Base-by-base conservation (phyloP, 2,888 invertebrate species). In the Tinea trinotella region DNA sequence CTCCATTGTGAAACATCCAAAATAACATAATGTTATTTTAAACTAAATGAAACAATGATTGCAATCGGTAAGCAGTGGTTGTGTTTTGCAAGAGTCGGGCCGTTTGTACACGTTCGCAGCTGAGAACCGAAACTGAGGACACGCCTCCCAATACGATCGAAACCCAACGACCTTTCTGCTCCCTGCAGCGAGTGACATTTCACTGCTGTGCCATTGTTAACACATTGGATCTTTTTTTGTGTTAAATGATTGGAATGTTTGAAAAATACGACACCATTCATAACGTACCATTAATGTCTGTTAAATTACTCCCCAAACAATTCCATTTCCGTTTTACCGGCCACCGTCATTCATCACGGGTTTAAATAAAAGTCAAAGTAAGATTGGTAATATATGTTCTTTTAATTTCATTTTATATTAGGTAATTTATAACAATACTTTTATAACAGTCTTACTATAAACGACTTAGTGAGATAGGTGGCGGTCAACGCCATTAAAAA, bases 401-500 rank as follows among this genome's bases (percentile, higher is more conserved):
- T 50, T 50, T 50, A 24, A 24, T 50, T 68, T 66, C 76, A 67
- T 72, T 74, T 81, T 80, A 83, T 83, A 83, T 83, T 83, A 83
- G 74, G 67, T 80, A 79, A 62, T 70, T 80, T 74, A 74, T 81
- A 83, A 83, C 83, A 84, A 84, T 84, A 84, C 81, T 83, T 80
- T n/a, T 52, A 78, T 83, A 85, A 83, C 84, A 84, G 84, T 85
- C 84, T 85, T 85, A 84, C 76, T 77, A 76, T 75, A 66, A 78
- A 78, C 84, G 84, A 84, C 83, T 84, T 78, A 80, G 78, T 72
- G 65, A 74, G 70, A 76, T 68, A 71, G 70, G 57, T 61, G 64
- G 66, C 81, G 81, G 64, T 81, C 76, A 67, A 80, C 80, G 76
- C 81, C 73, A 36, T 20, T 46, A 56, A 36, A n/a, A 44, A 80